Evolutionary conservation across 2,113 vertebrate species (phyloP), one percentile per base, ranked within the genome.

Genomic region (Misgurnus anguillicaudatus): DNA sequence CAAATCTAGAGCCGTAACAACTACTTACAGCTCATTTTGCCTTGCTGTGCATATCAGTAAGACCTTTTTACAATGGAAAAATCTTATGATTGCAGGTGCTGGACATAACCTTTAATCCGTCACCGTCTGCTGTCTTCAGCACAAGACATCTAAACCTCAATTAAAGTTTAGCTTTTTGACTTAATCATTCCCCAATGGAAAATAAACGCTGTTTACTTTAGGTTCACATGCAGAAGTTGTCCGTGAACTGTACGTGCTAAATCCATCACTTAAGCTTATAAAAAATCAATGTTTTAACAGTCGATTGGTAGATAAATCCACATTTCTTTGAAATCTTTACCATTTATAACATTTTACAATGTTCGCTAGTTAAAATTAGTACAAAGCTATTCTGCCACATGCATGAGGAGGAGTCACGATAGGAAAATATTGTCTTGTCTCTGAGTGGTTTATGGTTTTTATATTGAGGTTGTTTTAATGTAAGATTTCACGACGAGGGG

Each of bases 31-130:
- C 47, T 60, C 77, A 75, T 80, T 58, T 76, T 80, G 62, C 60
- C 57, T 4, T 47, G 53, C 53, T 63, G 2, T 47, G 51, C 80
- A 39, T 79, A 82, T 62, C 60, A 80, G 58, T 60, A 69, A 81
- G 83, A 83, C 8, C 57, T 67, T 80, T 82, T 84, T 83, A 85
- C 75, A 87, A 47, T 82, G 62, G 80, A 62, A 87, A 89, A 83
- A 39, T 82, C 65, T 86, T 88, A 83, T 17, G 77, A 81, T 73
- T 60, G 78, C 87, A 83, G 72, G 82, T 17, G 63, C 60, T 72
- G 55, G 73, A 4, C 51, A 85, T 73, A 71, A 83, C 84, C 82
- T 86, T 70, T 70, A 36, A 81, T 83, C 60, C 38, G 21, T 21
- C 21, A 6, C 5, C 11, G 53, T 58, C 81, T 77, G 67, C 75